These are phyloP conservation scores for Bothrops jararaca DNA, from an alignment of 2,113 vertebrate species.

Conservation along the genomic window DNA sequence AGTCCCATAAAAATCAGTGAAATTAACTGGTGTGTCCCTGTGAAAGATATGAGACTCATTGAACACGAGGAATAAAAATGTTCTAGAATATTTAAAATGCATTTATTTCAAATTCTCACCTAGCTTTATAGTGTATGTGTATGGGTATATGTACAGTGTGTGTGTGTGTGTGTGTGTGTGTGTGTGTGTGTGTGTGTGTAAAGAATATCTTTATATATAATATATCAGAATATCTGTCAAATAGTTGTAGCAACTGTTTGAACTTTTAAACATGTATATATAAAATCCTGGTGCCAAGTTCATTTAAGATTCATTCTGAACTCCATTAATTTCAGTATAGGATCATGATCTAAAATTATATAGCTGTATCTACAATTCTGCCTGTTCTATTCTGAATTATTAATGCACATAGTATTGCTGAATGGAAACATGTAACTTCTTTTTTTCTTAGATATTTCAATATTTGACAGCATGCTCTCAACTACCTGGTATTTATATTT, in stretches of 20 bases:
- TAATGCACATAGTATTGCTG: neutral
- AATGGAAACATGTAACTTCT: neutral
- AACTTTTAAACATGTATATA: neutral
- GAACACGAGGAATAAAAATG: neutral
- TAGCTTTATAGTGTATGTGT: neutral
- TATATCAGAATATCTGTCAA: neutral
- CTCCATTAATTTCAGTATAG: neutral
- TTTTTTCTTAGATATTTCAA: neutral
- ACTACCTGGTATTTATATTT: neutral
- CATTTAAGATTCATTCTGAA: neutral
- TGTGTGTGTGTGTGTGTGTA: neutral
- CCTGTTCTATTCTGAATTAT: neutral
- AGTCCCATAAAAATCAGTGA: neutral
- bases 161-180: too few relatives aligned
- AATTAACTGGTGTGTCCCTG: neutral
- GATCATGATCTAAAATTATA: neutral
- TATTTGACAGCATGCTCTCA: neutral
- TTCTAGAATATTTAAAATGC: neutral
- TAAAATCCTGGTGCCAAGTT: neutral
- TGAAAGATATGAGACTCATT: neutral
- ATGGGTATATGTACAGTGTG: too few relatives aligned
- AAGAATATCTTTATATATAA: neutral
- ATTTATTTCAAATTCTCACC: neutral
- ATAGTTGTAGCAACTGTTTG: neutral
- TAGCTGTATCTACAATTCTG: neutral